phyloP scores from a whole-genome alignment of 2,113 vertebrate genomes.

The Gorsachius goisagi region DNA sequence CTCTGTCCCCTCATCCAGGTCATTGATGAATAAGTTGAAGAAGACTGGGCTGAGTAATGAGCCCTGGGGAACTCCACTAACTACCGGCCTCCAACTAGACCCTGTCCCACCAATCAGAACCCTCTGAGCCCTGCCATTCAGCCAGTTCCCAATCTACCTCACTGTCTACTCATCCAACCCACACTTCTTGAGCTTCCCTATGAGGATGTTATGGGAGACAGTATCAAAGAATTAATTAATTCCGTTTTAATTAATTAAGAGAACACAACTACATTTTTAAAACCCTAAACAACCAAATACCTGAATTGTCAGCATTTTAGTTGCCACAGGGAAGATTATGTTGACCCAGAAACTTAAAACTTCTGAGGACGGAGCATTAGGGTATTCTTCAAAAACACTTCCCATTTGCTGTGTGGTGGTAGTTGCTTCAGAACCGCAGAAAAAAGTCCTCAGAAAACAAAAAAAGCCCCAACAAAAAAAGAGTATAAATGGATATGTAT shows the following conservation, averaged over 20 bases:
- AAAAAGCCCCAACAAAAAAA: not conserved
- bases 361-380: not conserved
- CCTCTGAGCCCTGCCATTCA: too few relatives aligned
- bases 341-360: not conserved
- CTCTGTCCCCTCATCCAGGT: too few relatives aligned
- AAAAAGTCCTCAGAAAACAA: not conserved
- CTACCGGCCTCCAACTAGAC: too few relatives aligned
- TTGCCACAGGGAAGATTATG: not conserved
- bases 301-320: not conserved
- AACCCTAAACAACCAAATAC: accelerated
- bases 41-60: too few relatives aligned
- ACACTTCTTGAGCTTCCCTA: too few relatives aligned
- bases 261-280: not conserved
- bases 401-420: not conserved
- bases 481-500: not conserved
- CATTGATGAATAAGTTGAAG: too few relatives aligned
- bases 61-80: too few relatives aligned
- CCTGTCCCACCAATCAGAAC: too few relatives aligned
- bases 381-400: not conserved
- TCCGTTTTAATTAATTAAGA: not conserved
- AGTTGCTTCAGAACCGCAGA: not conserved
- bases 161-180: too few relatives aligned
- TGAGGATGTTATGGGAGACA: too few relatives aligned
- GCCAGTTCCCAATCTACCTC: too few relatives aligned
- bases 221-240: not conserved